Evolutionary conservation across 2,797 vertebrate genomes (phyloP).

Genomic region (Helostoma temminkii): DNA sequence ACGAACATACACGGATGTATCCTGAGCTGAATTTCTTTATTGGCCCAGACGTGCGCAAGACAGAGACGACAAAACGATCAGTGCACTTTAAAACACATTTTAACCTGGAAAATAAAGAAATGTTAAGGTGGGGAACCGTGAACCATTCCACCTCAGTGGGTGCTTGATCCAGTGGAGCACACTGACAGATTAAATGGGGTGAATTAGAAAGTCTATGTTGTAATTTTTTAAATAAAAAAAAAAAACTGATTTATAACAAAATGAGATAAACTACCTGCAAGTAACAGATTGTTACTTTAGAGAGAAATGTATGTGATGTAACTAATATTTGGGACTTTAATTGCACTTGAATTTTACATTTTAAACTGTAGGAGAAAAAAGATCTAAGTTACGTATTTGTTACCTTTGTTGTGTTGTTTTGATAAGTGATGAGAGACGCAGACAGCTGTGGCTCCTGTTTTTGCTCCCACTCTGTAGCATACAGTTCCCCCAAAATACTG

Average conservation of each 20-base stretch:
- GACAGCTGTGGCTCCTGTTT: conserved; percentile 46
- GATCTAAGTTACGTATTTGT: conserved; percentile 72
- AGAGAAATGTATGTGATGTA: conserved; percentile 87
- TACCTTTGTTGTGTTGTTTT: conserved; percentile 79
- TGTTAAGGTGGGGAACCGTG: conserved; percentile 25
- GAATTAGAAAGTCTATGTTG: conserved; percentile 60
- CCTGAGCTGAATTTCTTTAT: conserved; percentile 39
- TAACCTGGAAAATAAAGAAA: conserved; percentile 39
- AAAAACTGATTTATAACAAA: conserved; percentile 66
- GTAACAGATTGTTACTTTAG: conserved; percentile 84
- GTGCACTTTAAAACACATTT: conserved; percentile 76
- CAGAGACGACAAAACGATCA: conserved; percentile 54
- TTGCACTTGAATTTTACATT: conserved; percentile 91
- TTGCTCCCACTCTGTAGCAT: conserved; percentile 36
- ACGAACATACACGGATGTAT: conserved; percentile 53
- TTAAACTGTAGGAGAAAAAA: conserved; percentile 76
- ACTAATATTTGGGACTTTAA: conserved; percentile 89
- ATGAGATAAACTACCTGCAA: conserved; percentile 87
- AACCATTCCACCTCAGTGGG: conserved; percentile 44
- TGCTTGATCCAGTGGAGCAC: conserved; percentile 44
- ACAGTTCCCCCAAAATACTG: conserved; percentile 10
- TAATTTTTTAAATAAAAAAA: conserved; percentile 53
- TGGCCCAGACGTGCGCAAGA: conserved; percentile 62
- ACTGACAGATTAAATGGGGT: conserved; percentile 45
- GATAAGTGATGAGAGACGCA: conserved; percentile 55